Conservation (phyloP, 2,113 vertebrate species). For the Crotalus viridis region DNA sequence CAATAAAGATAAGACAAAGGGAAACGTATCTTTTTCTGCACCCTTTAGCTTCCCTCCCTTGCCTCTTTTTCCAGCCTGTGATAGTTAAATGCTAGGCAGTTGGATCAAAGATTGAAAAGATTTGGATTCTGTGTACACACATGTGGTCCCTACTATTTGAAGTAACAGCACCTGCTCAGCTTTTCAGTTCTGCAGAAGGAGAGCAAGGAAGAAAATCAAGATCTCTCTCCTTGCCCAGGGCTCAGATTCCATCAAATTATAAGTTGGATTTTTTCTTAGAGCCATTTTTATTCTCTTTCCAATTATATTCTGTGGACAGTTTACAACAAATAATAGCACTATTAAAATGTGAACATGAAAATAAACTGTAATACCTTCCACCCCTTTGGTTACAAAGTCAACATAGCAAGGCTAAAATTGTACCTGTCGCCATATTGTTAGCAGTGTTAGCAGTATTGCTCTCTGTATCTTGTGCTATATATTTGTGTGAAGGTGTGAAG, state of each 20-base stretch:
- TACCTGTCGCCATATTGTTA: background rate
- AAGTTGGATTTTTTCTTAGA: background rate
- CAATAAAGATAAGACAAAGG: background rate
- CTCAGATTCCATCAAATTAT: background rate
- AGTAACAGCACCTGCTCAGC: background rate
- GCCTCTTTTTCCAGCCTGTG: background rate
- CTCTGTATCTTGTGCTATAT: background rate
- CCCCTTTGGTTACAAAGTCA: background rate
- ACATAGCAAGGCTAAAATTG: background rate
- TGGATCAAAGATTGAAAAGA: background rate
- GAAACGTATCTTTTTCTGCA: background rate
- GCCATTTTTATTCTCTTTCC: background rate
- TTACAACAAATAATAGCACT: background rate
- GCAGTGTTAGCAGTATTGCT: background rate
- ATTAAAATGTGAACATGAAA: background rate
- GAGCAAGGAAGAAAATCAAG: background rate
- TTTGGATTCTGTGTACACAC: background rate
- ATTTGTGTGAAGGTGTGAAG: background rate
- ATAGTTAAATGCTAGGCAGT: background rate
- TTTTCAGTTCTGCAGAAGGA: background rate
- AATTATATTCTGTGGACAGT: background rate
- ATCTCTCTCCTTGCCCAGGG: background rate
- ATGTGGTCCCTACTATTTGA: background rate
- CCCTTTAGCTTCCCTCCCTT: background rate
- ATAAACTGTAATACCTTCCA: background rate